Percentiles rank a stretch among this genome's conserved stretches.
Conservation (phyloP, 2,888 invertebrate species). For the Hydrotaea diabolus region DNA sequence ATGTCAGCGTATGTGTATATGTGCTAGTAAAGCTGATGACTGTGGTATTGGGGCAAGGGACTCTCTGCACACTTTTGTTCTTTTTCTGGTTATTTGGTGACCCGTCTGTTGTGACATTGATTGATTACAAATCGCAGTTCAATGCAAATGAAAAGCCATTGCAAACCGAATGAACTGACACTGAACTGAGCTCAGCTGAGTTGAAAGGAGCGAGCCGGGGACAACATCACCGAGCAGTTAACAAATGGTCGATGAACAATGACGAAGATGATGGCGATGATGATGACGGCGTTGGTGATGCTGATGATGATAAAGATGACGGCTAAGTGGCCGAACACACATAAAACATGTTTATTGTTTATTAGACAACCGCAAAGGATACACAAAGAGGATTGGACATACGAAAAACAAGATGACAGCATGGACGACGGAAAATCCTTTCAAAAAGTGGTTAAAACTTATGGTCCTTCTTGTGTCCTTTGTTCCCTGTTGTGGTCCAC, state of each 20-base stretch:
- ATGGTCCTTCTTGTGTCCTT: conserved; percentile 17
- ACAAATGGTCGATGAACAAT: conserved; percentile 57
- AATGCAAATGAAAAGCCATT: conserved; percentile 74
- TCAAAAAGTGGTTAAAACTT: conserved; percentile 33
- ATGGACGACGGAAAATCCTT: conserved; percentile 35
- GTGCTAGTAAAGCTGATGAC: too few species aligned
- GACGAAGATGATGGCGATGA: conserved; percentile 32
- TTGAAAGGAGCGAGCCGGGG: not conserved
- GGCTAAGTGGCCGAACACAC: conserved; percentile 45
- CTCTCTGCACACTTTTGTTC: conserved; percentile 35
- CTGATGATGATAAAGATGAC: conserved; percentile 42
- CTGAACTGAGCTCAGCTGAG: not conserved
- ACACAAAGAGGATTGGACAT: conserved; percentile 29
- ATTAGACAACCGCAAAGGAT: conserved; percentile 35
- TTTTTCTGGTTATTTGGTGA: conserved; percentile 48
- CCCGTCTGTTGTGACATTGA: conserved; percentile 77
- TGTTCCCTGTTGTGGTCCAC: conserved; percentile 16
- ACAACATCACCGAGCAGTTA: conserved; percentile 33
- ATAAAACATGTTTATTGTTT: conserved; percentile 52
- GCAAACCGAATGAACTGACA: conserved; percentile 40
- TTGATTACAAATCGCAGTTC: conserved; percentile 80
- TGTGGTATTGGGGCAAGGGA: conserved; percentile 49
- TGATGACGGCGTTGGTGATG: conserved; percentile 33
- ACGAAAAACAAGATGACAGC: not conserved
- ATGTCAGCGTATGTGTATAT: conserved; percentile 16